Percentiles rank a stretch among this genome's conserved stretches.
Evolutionary conservation across 1,140 invertebrate genomes (phyloP).

Genomic region (Geopemphigus sp.): DNA sequence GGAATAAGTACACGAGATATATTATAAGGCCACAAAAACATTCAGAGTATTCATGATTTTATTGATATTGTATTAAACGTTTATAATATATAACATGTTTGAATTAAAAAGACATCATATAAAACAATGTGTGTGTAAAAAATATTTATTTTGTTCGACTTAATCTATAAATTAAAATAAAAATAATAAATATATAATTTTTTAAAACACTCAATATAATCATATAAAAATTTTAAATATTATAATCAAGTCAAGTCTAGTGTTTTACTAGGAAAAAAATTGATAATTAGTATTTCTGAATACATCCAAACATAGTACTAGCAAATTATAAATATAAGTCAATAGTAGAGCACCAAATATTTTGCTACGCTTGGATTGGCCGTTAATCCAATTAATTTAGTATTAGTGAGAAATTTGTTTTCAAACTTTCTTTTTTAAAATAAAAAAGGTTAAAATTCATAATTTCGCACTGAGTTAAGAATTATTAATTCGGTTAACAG

Average conservation of each 20-base stretch:
- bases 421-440: background rate
- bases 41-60: constrained; percentile 16
- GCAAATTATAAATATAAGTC: constrained; percentile 5
- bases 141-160: constrained; percentile 45
- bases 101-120: constrained; percentile 32
- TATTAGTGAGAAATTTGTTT: background rate
- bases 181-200: constrained; percentile 5
- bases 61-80: constrained; percentile 31
- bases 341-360: constrained; percentile 17
- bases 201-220: constrained; percentile 12
- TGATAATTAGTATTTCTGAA: background rate
- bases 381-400: constrained; percentile 2
- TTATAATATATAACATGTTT: constrained; percentile 41
- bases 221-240: constrained; percentile 22
- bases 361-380: background rate
- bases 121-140: constrained; percentile 40
- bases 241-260: constrained; percentile 22
- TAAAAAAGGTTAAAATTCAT: background rate
- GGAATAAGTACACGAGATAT: constrained; percentile 3
- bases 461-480: constrained; percentile 4
- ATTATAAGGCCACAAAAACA: constrained; percentile 39
- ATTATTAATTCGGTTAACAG: constrained; percentile 38
- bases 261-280: constrained; percentile 10
- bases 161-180: constrained; percentile 2
- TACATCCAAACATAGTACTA: constrained; percentile 18